A percentile compares a stretch with the other conserved stretches of the same genome.
These are phyloP conservation scores for Oncorhynchus kisutch DNA, from an alignment of 2,113 vertebrate species.

Conservation along the genomic window DNA sequence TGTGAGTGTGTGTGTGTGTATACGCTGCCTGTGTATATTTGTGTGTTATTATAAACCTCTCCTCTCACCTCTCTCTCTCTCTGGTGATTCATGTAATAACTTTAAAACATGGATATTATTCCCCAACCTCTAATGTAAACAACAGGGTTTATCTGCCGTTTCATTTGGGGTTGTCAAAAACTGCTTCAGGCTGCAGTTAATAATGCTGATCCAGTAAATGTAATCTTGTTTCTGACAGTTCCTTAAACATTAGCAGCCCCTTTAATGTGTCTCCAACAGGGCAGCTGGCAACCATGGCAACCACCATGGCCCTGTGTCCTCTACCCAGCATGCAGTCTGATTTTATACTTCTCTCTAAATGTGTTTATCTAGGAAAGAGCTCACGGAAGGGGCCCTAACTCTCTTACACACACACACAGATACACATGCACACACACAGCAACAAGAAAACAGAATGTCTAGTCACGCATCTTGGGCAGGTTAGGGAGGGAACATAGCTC, in stretches of 20 bases:
- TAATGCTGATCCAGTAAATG: slow-evolving; percentile 49
- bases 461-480: slow-evolving; percentile 68
- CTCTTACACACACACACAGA: slow-evolving; percentile 30
- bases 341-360: slow-evolving; percentile 47
- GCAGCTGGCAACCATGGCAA: slow-evolving; percentile 42
- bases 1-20: too few species aligned
- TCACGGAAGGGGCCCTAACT: slow-evolving; percentile 44
- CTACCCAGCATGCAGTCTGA: slow-evolving; percentile 45
- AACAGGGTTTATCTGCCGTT: slow-evolving; percentile 54
- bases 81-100: slow-evolving; percentile 51
- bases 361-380: slow-evolving; percentile 39
- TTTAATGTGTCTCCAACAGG: slow-evolving; percentile 51
- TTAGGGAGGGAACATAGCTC: slow-evolving; percentile 47
- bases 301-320: slow-evolving; percentile 15
- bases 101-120: slow-evolving; percentile 55
- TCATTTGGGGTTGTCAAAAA: slow-evolving; percentile 64
- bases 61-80: slow-evolving; percentile 32
- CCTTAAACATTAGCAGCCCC: slow-evolving; percentile 54
- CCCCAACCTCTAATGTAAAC: slow-evolving; percentile 41
- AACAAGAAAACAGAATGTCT: slow-evolving; percentile 49
- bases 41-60: slow-evolving; percentile 39
- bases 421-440: slow-evolving; percentile 9
- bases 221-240: slow-evolving; percentile 61
- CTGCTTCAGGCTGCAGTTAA: slow-evolving; percentile 56
- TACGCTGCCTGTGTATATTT: too few species aligned